These are phyloP conservation scores for Danaus melanippus DNA, from an alignment of 1,140 invertebrate species.

Conservation along the genomic window DNA sequence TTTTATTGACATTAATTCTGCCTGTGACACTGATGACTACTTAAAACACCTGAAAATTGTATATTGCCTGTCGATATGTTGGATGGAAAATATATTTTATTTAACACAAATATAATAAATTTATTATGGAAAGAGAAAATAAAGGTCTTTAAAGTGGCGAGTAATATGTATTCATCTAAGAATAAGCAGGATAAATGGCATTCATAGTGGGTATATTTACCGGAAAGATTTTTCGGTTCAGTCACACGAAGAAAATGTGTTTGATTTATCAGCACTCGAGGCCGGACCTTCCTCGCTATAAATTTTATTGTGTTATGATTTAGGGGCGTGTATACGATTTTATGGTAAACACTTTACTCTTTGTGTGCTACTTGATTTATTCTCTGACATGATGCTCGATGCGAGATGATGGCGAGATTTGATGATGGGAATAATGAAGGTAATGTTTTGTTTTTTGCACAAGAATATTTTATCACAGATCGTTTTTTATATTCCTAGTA, in stretches of 20 bases:
- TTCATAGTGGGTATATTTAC: conserved; percentile 50
- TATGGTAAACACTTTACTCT: conserved; percentile 69
- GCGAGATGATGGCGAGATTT: conserved; percentile 35
- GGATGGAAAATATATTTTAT: no score
- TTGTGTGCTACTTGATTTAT: conserved; percentile 58
- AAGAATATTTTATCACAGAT: not conserved
- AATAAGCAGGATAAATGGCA: conserved; percentile 45
- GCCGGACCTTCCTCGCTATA: conserved; percentile 68
- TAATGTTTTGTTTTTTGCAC: not conserved
- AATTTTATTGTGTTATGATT: conserved; percentile 72
- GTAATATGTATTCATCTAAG: conserved; percentile 33
- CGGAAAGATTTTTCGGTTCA: conserved; percentile 56
- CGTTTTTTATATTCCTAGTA: conserved; percentile 1
- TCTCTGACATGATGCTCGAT: conserved; percentile 22
- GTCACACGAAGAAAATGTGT: conserved; percentile 64
- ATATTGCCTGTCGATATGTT: no score
- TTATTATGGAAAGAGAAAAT: no score
- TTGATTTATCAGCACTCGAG: conserved; percentile 69
- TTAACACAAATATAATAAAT: no score
- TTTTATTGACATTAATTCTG: no score
- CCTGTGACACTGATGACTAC: no score
- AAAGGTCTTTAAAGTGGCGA: not conserved
- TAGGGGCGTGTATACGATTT: conserved; percentile 62
- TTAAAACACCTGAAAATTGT: no score
- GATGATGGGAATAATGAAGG: conserved; percentile 29